These are phyloP conservation scores for Metopolophium dirhodum DNA, from an alignment of 1,140 invertebrate species.

Conservation along the genomic window DNA sequence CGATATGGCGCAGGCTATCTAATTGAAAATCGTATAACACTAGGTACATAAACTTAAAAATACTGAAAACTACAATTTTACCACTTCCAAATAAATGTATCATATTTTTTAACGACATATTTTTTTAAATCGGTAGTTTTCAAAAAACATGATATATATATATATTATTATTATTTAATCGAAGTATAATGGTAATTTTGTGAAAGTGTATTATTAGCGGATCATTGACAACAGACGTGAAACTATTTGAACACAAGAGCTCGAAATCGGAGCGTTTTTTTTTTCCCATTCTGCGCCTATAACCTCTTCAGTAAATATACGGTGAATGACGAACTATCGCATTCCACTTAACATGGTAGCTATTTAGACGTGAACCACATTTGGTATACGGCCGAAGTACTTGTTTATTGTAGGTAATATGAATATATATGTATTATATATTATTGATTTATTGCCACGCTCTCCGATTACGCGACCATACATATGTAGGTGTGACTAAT, in stretches of 20 bases:
- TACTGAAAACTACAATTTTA: not conserved
- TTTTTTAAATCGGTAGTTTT: not conserved
- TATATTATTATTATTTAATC: conserved; percentile 13
- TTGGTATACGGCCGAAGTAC: conserved; percentile 14
- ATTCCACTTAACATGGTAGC: not conserved
- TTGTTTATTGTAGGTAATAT: conserved; percentile 30
- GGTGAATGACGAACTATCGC: not conserved
- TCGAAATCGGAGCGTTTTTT: conserved; percentile 26
- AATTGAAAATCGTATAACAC: not conserved
- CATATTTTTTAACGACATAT: not conserved
- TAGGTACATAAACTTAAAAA: not conserved
- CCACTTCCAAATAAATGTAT: not conserved
- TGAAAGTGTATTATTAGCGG: conserved; percentile 23
- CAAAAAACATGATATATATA: not conserved
- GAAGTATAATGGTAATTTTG: conserved; percentile 10
- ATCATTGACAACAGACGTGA: conserved; percentile 45
- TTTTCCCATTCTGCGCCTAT: not conserved
- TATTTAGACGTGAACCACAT: not conserved
- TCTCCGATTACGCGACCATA: conserved; percentile 33
- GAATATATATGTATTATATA: not conserved
- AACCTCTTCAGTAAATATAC: not conserved
- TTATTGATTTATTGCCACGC: conserved; percentile 50
- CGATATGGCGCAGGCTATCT: not conserved
- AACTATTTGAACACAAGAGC: conserved; percentile 51
- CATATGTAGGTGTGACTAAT: conserved; percentile 40